These are phyloP conservation scores for Philonicus albiceps DNA, from an alignment of 2,888 invertebrate genomes.

Conservation along the genomic window DNA sequence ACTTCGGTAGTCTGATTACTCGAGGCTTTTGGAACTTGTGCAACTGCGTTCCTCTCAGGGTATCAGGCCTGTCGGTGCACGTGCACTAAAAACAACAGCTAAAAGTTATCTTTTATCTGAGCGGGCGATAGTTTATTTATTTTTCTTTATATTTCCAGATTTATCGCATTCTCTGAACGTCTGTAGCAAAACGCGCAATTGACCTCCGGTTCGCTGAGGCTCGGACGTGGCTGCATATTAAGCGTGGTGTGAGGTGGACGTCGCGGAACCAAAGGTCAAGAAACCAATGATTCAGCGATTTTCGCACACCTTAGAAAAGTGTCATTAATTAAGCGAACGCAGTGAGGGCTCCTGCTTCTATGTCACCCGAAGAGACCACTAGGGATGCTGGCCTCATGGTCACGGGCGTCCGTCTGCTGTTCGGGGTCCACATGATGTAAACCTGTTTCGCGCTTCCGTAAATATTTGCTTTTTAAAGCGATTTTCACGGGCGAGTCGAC, in stretches of 20 bases:
- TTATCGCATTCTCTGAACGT: neutral
- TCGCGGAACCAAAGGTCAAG: neutral
- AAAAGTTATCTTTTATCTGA: neutral
- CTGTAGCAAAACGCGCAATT: conserved; percentile 13
- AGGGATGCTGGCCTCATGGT: neutral
- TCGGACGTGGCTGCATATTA: neutral
- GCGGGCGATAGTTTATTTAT: neutral
- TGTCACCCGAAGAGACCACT: neutral
- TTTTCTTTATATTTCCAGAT: neutral
- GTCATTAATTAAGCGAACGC: neutral
- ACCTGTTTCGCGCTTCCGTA: neutral
- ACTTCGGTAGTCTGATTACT: neutral
- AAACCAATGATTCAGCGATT: neutral
- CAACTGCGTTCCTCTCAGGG: neutral
- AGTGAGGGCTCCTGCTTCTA: neutral
- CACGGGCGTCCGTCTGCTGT: neutral
- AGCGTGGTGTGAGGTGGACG: neutral
- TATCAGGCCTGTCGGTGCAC: neutral
- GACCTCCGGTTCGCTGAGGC: neutral
- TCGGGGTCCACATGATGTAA: neutral
- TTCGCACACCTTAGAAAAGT: neutral
- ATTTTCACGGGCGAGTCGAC: neutral
- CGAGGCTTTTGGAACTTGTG: neutral
- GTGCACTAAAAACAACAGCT: neutral
- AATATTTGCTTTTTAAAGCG: neutral